Conservation (phyloP, 2,113 vertebrate species). For the Antechinus flavipes region DNA sequence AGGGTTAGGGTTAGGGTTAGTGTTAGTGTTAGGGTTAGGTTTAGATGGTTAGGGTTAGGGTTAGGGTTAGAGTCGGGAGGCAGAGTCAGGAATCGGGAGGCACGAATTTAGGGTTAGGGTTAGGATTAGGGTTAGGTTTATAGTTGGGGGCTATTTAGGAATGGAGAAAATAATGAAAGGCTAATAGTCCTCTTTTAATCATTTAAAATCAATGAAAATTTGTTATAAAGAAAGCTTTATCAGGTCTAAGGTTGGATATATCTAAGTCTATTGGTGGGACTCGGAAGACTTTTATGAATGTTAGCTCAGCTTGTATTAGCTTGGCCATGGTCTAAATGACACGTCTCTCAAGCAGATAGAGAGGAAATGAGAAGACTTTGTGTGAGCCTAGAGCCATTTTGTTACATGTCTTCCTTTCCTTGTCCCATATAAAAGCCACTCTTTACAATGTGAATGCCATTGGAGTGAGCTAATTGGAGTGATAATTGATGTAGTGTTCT, state of each 20-base stretch:
- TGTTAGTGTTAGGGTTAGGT: too few species aligned
- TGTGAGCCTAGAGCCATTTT: background rate
- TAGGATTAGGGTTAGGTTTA: too few species aligned
- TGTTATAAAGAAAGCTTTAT: background rate
- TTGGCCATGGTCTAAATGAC: conserved; percentile 4
- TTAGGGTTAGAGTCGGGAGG: too few species aligned
- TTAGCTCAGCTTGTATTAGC: background rate
- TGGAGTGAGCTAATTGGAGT: conserved; percentile 76
- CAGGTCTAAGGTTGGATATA: background rate
- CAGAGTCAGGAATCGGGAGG: too few species aligned
- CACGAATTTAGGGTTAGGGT: too few species aligned
- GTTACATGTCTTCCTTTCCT: conserved; percentile 3
- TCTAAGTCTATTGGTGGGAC: background rate
- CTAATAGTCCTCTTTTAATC: background rate
- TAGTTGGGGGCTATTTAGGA: background rate
- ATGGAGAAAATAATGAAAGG: background rate
- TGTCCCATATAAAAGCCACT: conserved; percentile 39
- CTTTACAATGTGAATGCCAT: conserved; percentile 27
- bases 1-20: too few species aligned
- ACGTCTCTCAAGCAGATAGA: background rate
- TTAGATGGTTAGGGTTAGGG: too few species aligned
- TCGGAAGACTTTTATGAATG: background rate
- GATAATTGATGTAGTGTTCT: conserved; percentile 71
- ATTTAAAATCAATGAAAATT: background rate
- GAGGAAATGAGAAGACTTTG: background rate